A percentile compares a stretch with the other conserved stretches of the same genome.
Conservation (phyloP, 1,140 invertebrate genomes). For the Lycorma delicatula region DNA sequence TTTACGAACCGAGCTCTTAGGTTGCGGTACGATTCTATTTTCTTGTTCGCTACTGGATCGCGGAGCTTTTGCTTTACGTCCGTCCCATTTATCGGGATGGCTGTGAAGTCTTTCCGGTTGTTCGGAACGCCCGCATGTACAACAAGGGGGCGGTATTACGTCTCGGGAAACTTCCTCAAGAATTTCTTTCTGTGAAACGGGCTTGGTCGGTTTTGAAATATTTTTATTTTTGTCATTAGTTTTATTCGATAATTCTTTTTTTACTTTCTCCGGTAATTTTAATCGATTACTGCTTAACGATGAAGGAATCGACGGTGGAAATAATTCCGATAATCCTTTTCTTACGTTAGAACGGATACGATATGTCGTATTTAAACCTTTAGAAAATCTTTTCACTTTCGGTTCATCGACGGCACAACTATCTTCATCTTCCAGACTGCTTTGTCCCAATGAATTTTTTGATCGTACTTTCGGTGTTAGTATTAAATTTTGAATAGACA, state of each 20-base stretch:
- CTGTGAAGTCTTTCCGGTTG: conserved; percentile 51
- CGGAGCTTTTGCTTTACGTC: conserved; percentile 7
- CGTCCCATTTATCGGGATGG: conserved; percentile 40
- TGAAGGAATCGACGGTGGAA: no score
- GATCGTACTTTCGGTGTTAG: conserved; percentile 22
- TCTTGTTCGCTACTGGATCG: conserved; percentile 9
- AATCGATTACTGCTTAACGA: no score
- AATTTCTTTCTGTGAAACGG: not conserved
- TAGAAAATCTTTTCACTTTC: not conserved
- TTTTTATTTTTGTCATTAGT: no score
- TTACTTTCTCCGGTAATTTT: conserved; percentile 8
- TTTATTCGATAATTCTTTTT: no score
- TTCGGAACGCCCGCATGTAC: conserved; percentile 45
- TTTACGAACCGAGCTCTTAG: conserved; percentile 41
- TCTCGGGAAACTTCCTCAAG: conserved; percentile 32
- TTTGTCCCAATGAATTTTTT: no score
- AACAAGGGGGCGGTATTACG: conserved; percentile 44
- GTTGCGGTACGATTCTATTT: conserved; percentile 9
- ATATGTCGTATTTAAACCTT: not conserved
- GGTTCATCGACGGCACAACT: not conserved
- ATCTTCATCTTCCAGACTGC: not conserved
- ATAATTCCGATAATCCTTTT: not conserved
- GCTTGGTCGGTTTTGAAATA: not conserved
- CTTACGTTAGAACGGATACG: not conserved
- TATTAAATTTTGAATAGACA: conserved; percentile 32